Evolutionary conservation across 2,797 vertebrate species (phyloP).

Genomic region (Myoxocephalus aenaeus): DNA sequence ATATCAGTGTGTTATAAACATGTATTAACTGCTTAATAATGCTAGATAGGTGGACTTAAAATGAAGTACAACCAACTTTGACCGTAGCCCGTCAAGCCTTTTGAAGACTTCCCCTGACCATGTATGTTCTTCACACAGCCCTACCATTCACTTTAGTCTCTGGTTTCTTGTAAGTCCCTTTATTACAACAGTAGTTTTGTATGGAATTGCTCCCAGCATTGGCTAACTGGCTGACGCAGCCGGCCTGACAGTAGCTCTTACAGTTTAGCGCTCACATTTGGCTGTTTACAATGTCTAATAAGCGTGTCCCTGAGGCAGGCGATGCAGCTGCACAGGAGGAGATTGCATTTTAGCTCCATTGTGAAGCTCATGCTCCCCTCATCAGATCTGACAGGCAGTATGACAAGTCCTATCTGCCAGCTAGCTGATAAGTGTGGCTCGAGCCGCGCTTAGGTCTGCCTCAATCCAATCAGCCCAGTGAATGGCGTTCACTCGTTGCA

Average conservation of each 20-base stretch:
- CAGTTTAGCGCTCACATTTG: constrained; percentile 73
- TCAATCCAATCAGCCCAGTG: constrained; percentile 82
- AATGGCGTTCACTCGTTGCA: constrained; percentile 60
- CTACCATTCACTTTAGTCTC: constrained; percentile 28
- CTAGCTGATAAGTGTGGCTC: constrained; percentile 83
- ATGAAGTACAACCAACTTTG: not conserved
- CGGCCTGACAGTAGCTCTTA: constrained; percentile 70
- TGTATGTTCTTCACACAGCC: constrained; percentile 9
- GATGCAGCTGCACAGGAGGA: constrained; percentile 77
- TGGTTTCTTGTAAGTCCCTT: constrained; percentile 48
- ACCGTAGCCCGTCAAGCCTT: not conserved
- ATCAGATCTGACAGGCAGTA: constrained; percentile 85
- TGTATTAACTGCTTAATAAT: not conserved
- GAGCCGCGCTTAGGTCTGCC: constrained; percentile 79
- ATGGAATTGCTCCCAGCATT: constrained; percentile 46
- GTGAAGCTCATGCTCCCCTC: constrained; percentile 78
- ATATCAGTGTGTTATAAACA: not conserved
- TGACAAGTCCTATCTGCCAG: constrained; percentile 86
- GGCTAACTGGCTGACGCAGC: constrained; percentile 49
- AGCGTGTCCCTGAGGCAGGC: constrained; percentile 76
- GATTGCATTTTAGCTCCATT: constrained; percentile 85
- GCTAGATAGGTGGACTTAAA: not conserved
- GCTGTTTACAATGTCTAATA: constrained; percentile 86
- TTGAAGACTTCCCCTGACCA: constrained; percentile 8
- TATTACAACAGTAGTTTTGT: constrained; percentile 47